Conservation (phyloP, 2,113 vertebrate species). For the Larimichthys polyactis region DNA sequence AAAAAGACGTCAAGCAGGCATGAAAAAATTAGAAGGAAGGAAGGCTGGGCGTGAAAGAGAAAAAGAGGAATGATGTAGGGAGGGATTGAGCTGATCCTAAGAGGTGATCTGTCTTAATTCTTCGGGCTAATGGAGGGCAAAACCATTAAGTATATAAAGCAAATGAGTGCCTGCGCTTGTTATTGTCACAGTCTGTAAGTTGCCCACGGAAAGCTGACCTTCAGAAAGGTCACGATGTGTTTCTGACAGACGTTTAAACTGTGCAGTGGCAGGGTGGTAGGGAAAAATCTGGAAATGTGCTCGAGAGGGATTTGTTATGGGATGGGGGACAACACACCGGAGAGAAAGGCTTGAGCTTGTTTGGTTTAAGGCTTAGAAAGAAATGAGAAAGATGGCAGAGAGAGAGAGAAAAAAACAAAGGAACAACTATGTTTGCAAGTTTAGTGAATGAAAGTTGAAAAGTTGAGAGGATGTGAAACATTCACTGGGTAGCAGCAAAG, state of each 20-base stretch:
- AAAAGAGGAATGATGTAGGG: conserved; percentile 34
- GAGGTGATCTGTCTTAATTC: conserved; percentile 83
- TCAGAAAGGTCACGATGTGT: conserved; percentile 46
- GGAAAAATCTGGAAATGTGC: conserved; percentile 23
- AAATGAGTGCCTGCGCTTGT: conserved; percentile 69
- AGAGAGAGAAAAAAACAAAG: conserved; percentile 2
- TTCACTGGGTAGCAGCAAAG: conserved; percentile 19
- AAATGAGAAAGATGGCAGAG: conserved; percentile 7
- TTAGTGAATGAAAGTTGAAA: conserved; percentile 27
- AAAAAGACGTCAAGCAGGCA: neutral
- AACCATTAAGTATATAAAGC: conserved; percentile 78
- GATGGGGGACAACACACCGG: conserved; percentile 23
- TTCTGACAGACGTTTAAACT: conserved; percentile 33
- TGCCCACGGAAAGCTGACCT: conserved; percentile 69
- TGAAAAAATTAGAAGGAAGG: conserved; percentile 12
- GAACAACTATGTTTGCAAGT: conserved; percentile 3
- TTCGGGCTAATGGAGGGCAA: conserved; percentile 80
- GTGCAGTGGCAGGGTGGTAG: neutral
- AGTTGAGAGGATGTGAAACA: conserved; percentile 40
- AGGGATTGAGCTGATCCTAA: conserved; percentile 43
- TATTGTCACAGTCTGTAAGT: conserved; percentile 63
- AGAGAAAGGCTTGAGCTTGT: conserved; percentile 53
- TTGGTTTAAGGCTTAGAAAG: conserved; percentile 55
- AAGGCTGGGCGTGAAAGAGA: conserved; percentile 1
- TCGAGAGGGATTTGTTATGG: conserved; percentile 55